Conservation (phyloP, 2,113 vertebrate genomes). For the Caranx ignobilis region DNA sequence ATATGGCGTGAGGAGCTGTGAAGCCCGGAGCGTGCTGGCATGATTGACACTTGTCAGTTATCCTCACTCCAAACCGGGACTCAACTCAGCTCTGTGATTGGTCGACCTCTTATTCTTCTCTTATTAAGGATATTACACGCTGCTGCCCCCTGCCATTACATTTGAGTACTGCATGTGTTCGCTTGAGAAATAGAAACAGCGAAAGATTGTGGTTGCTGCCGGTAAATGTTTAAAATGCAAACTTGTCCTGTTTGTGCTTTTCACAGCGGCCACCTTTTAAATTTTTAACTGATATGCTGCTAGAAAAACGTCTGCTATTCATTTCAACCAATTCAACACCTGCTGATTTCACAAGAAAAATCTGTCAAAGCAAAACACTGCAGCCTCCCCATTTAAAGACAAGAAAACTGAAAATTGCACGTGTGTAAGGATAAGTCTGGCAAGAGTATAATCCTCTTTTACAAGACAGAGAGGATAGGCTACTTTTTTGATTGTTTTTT, state of each 20-base stretch:
- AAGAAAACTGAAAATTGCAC: no score
- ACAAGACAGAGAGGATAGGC: background rate
- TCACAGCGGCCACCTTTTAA: background rate
- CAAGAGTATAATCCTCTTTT: background rate
- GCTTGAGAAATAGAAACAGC: no score
- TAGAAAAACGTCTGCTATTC: background rate
- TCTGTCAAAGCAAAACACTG: background rate
- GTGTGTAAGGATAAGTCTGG: background rate
- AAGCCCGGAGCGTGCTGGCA: no score
- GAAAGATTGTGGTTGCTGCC: background rate
- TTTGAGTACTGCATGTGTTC: no score
- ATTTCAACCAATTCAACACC: background rate
- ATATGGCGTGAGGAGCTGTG: no score
- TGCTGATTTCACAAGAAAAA: conserved; percentile 4
- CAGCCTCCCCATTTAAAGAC: no score
- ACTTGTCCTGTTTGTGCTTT: background rate
- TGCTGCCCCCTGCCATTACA: no score
- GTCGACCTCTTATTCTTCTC: no score
- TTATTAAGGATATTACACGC: no score
- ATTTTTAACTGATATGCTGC: background rate
- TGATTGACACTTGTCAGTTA: no score
- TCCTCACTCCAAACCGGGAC: no score
- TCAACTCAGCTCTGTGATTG: no score
- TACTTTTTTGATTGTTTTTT: conserved; percentile 17
- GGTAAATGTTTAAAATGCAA: background rate